phyloP scores from a whole-genome alignment of 64 coral and sea anemone genomes.

The Actinia tenebrosa region DNA sequence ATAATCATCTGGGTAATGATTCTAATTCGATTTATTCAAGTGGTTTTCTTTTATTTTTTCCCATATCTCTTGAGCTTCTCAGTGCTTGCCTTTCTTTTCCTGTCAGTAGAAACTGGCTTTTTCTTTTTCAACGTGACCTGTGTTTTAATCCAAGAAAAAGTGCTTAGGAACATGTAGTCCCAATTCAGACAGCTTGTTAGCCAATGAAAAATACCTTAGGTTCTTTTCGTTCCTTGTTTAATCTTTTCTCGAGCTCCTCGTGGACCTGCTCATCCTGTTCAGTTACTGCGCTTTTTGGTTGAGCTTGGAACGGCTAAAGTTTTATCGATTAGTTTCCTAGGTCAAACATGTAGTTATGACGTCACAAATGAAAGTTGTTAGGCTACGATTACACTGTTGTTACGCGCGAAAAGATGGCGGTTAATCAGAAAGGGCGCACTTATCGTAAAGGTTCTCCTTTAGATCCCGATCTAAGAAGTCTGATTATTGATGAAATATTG shows the following conservation, averaged over 20 bases:
- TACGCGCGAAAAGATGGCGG: no score
- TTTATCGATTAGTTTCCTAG: no score
- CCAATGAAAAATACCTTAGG: constrained; percentile 9
- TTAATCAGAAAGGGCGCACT: no score
- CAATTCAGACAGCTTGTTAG: neutral
- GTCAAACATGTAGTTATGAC: no score
- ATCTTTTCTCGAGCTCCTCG: constrained; percentile 2
- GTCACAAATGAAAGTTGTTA: no score
- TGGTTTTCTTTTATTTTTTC: neutral
- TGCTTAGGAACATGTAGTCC: neutral
- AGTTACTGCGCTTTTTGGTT: neutral
- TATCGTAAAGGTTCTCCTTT: no score
- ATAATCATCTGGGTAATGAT: no score
- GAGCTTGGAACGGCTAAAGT: no score
- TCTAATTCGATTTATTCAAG: no score
- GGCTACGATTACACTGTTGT: no score
- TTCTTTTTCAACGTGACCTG: constrained; percentile 2
- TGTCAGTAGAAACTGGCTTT: neutral
- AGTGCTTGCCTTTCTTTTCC: neutral
- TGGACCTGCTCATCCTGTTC: constrained; percentile 4
- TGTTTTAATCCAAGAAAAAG: neutral
- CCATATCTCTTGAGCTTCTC: neutral
- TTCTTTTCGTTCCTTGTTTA: constrained; percentile 1
- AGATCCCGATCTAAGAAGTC: no score
- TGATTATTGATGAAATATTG: no score